phyloP scores from a whole-genome alignment of 2,888 invertebrate species.

The Drosophila mercatorum region DNA sequence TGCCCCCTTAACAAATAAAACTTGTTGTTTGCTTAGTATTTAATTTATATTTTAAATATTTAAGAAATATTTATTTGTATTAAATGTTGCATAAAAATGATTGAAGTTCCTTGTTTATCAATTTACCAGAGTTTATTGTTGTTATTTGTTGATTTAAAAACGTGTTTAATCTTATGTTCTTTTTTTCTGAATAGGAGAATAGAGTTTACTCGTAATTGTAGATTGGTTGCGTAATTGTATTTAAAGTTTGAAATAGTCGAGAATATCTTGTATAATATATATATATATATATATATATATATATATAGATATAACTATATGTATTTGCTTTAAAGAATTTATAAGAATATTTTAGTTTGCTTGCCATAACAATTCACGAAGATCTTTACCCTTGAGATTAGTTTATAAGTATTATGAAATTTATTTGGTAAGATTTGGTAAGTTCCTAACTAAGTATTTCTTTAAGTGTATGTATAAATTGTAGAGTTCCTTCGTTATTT shows the following conservation, averaged over 20 bases:
- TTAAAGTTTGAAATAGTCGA: constrained; percentile 51
- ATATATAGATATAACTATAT: neutral
- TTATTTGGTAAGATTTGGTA: constrained; percentile 53
- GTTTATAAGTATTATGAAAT: constrained; percentile 37
- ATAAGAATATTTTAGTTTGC: constrained; percentile 64
- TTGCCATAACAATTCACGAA: constrained; percentile 53
- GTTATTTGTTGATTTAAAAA: constrained; percentile 31
- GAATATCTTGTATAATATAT: constrained; percentile 52
- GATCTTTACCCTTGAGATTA: constrained; percentile 52
- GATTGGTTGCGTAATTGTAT: constrained; percentile 40
- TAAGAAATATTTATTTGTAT: constrained; percentile 59
- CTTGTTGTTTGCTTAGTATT: neutral
- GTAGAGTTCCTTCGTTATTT: constrained; percentile 52
- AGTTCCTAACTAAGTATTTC: constrained; percentile 70
- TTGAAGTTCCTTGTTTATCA: constrained; percentile 68
- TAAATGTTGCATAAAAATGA: constrained; percentile 67
- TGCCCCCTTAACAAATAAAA: neutral
- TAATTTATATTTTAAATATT: constrained; percentile 35
- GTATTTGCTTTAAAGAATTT: constrained; percentile 50
- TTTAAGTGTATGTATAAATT: constrained; percentile 55
- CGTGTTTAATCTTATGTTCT: constrained; percentile 25
- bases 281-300: constrained; percentile 13
- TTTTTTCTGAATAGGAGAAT: constrained; percentile 57
- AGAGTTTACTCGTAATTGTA: constrained; percentile 50
- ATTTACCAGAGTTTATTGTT: constrained; percentile 38